phyloP scores from a whole-genome alignment of 2,888 invertebrate genomes.

The Drosophila gaucha region DNA sequence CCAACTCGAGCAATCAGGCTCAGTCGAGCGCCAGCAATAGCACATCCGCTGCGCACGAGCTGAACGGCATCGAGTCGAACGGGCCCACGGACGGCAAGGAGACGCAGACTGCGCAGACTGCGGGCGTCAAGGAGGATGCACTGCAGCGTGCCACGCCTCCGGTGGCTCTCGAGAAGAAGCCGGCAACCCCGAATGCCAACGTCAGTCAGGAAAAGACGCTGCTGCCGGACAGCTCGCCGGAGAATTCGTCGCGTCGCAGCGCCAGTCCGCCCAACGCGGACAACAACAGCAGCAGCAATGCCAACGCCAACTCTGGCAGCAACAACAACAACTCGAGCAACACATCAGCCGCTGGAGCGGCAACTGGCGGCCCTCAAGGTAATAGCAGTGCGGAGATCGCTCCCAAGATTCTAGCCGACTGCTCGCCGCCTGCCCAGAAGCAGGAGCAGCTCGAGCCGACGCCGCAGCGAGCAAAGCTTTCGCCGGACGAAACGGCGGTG shows the following conservation, averaged over 20 bases:
- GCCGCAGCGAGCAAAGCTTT: conserved; percentile 28
- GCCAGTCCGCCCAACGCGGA: conserved; percentile 62
- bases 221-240: conserved; percentile 68
- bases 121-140: conserved; percentile 48
- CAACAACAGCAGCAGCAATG: conserved; percentile 56
- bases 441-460: conserved; percentile 21
- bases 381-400: conserved; percentile 56
- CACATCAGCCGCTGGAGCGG: conserved; percentile 10
- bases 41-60: conserved; percentile 69
- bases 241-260: conserved; percentile 69
- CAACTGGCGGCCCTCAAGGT: conserved; percentile 50
- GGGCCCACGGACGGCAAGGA: conserved; percentile 68
- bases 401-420: conserved; percentile 54
- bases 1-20: conserved; percentile 83
- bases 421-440: conserved; percentile 8
- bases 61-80: conserved; percentile 80
- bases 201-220: conserved; percentile 45
- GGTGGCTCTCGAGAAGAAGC: conserved; percentile 63
- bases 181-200: conserved; percentile 57
- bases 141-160: conserved; percentile 66
- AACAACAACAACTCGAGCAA: conserved; percentile 24
- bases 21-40: conserved; percentile 77
- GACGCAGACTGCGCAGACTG: conserved; percentile 24
- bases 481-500: conserved; percentile 37
- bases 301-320: conserved; percentile 24